Conservation (phyloP, 2,888 invertebrate species). For the Celastrina argiolus region DNA sequence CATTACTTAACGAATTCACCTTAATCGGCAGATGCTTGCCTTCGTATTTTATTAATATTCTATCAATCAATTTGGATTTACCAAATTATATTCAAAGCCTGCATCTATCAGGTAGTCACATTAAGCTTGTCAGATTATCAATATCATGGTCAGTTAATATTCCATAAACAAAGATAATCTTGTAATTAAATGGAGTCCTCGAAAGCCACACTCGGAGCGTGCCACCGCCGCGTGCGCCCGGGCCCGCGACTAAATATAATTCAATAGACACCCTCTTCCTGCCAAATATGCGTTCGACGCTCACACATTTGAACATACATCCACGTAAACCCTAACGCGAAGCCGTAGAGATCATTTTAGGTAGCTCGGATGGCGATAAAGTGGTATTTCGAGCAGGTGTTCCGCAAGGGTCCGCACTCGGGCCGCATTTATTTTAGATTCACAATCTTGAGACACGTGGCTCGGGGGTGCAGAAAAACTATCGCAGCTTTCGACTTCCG, state of each 20-base stretch:
- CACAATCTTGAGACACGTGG: slow-evolving; percentile 70
- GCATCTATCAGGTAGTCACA: background rate
- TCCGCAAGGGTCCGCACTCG: slow-evolving; percentile 61
- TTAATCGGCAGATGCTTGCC: too few relatives aligned
- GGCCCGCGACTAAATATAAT: slow-evolving; percentile 75
- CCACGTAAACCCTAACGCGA: slow-evolving; percentile 38
- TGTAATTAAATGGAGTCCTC: slow-evolving; percentile 23
- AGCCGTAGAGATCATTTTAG: slow-evolving; percentile 42
- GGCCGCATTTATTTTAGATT: slow-evolving; percentile 70
- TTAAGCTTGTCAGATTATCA: background rate
- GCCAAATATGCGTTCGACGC: slow-evolving; percentile 56
- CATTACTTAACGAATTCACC: too few relatives aligned
- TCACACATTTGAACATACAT: slow-evolving; percentile 27
- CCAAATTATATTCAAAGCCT: background rate
- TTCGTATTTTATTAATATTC: too few relatives aligned
- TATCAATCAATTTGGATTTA: too few relatives aligned
- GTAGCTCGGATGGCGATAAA: slow-evolving; percentile 31
- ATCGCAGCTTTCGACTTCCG: slow-evolving; percentile 66
- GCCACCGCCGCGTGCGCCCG: slow-evolving; percentile 64
- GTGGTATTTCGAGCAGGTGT: slow-evolving; percentile 63
- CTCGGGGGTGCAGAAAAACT: slow-evolving; percentile 69
- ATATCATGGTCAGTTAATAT: slow-evolving; percentile 16
- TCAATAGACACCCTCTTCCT: slow-evolving; percentile 76
- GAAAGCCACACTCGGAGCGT: slow-evolving; percentile 16
- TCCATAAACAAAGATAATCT: slow-evolving; percentile 20